A percentile compares a stretch with the other conserved stretches of the same genome.
Evolutionary conservation across 23 tunicate species (phyloP).

Genomic region (Halocynthia roretzi): DNA sequence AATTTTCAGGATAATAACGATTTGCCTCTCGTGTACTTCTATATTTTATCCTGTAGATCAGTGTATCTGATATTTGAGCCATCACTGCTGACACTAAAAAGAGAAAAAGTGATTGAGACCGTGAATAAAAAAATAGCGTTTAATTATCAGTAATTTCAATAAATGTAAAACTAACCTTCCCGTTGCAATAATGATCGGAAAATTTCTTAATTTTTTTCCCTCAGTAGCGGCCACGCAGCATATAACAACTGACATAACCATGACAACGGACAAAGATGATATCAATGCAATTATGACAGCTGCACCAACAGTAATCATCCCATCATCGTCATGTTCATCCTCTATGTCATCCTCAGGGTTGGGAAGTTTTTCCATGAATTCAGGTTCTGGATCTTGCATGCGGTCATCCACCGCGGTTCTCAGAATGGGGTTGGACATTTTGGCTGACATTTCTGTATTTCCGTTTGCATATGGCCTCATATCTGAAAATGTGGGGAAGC

Average conservation of each 20-base stretch:
- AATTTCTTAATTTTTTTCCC: constrained; percentile 2
- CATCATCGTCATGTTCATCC: neutral
- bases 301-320: constrained; percentile 19
- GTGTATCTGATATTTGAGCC: no score
- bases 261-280: constrained; percentile 26
- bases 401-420: neutral
- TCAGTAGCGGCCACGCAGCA: constrained; percentile 18
- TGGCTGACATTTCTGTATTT: constrained; percentile 5
- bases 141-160: no score
- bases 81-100: no score
- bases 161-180: no score
- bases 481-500: neutral
- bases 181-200: no score
- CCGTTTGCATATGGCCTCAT: neutral
- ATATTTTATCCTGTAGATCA: no score
- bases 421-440: constrained; percentile 1
- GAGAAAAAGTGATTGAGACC: no score
- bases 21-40: no score
- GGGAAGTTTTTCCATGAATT: no score
- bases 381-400: no score
- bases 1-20: no score
- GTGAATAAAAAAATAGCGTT: no score
- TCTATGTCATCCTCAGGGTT: neutral
- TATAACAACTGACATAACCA: constrained; percentile 45
- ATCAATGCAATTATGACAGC: constrained; percentile 31